Evolutionary conservation across 2,113 vertebrate genomes (phyloP), one percentile per base, ranked within the genome.

Genomic region (Sinocyclocheilus rhinocerous): DNA sequence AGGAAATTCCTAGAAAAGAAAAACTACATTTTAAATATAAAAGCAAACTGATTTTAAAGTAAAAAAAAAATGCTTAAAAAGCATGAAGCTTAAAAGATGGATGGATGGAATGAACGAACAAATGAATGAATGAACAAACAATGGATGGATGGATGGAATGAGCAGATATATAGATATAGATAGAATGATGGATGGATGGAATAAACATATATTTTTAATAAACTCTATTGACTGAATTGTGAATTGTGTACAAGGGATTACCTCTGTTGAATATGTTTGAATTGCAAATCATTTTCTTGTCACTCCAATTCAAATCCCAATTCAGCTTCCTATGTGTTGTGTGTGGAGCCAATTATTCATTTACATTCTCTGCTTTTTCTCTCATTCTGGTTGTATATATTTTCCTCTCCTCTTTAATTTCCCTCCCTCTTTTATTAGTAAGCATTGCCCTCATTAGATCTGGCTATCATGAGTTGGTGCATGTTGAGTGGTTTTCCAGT

Each of bases 401-500:
- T 12, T 36, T 22, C 4, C 11, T 81, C 22, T 24, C 26, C 4
- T 77, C 6, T 63, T 81, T 45, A 50, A 67, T 26, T 65, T 81
- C 42, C 36, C 39, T 81, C 24, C 12, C 1, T 22, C 72, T 6
- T 81, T 24, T 59, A 63, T 81, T 81, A 63, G 13, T n/a, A 50
- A 67, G 39, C 42, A 69, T 45, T 81, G 79, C n/a, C 39, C 79
- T 81, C 24, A 81, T 76, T 52, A 36, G 13, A 22, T 80, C 12
- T 59, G 63, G 76, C 50, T 50, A 52, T 82, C 63, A 52, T 84
- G 83, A 76, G 50, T 59, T 59, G 50, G 67, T 45, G 24, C 12
- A 20, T 45, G 87, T 73, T 59, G 72, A 84, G 65, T 42, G 69
- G 59, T 76, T 52, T 81, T 70, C 69, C 57, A 65, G 63, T 82